These are phyloP conservation scores for Phrynocephalus vlangalii DNA, from an alignment of 2,797 vertebrate genomes.

Conservation along the genomic window DNA sequence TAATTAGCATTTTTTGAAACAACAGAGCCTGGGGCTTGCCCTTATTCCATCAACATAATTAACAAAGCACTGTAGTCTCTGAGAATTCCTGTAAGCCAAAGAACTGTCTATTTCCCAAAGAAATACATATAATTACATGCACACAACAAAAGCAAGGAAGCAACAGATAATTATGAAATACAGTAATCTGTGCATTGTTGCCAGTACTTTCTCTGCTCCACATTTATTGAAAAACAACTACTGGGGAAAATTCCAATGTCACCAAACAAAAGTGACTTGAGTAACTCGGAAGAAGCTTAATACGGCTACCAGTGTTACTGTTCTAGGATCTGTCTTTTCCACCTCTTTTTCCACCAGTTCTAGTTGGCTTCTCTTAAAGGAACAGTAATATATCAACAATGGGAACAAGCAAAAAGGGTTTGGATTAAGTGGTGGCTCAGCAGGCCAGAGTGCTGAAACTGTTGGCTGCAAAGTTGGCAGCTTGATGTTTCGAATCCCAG, in stretches of 20 bases:
- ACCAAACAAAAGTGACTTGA: too few species aligned
- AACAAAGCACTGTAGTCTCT: not conserved
- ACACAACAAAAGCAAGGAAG: not conserved
- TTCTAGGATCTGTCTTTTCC: too few species aligned
- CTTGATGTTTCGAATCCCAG: too few species aligned
- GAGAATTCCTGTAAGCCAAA: not conserved
- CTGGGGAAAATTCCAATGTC: not conserved
- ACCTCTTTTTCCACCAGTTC: too few species aligned
- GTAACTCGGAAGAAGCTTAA: too few species aligned
- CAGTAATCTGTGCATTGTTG: not conserved
- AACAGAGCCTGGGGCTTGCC: not conserved
- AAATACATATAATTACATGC: not conserved
- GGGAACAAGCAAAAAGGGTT: too few species aligned
- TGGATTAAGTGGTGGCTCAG: too few species aligned
- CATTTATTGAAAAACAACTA: not conserved
- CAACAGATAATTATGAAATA: not conserved
- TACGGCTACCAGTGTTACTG: too few species aligned
- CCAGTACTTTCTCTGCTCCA: fast-evolving
- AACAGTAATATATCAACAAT: too few species aligned
- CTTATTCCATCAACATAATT: not conserved
- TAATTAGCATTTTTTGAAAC: not conserved
- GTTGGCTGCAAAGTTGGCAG: too few species aligned
- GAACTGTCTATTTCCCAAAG: not conserved
- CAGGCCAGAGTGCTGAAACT: too few species aligned
- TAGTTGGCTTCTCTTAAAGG: too few species aligned